Percentiles rank a stretch among this genome's conserved stretches.
Conservation (phyloP, 2,888 invertebrate genomes). For the Drosophila recens region DNA sequence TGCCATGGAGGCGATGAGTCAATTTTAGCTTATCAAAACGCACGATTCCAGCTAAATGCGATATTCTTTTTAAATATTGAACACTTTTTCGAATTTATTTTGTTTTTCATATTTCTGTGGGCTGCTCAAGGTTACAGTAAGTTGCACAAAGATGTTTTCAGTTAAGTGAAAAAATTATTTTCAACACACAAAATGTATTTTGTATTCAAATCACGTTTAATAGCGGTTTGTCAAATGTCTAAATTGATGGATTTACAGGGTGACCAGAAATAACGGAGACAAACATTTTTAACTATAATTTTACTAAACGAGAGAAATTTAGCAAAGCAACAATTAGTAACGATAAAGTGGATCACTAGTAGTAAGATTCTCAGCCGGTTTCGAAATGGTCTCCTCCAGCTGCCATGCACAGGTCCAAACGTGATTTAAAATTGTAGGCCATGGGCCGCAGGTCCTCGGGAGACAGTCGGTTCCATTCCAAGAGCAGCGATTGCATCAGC, state of each 20-base stretch:
- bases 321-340: no score
- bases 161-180: constrained; percentile 28
- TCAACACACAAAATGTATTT: constrained; percentile 21
- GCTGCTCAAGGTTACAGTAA: constrained; percentile 40
- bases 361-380: no score
- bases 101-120: constrained; percentile 3
- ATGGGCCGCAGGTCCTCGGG: no score
- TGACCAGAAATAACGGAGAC: no score
- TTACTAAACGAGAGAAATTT: no score
- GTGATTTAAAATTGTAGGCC: no score
- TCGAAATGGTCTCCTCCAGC: no score
- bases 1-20: constrained; percentile 35
- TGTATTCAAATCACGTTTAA: constrained; percentile 26
- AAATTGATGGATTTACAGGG: constrained; percentile 10
- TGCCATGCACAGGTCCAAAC: no score
- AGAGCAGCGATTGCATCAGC: no score
- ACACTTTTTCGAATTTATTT: constrained; percentile 2
- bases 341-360: no score
- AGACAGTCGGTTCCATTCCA: no score
- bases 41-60: constrained; percentile 31
- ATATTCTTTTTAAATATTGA: constrained; percentile 35
- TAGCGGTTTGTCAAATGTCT: neutral
- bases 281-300: no score
- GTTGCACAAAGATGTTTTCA: constrained; percentile 12
- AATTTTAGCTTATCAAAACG: constrained; percentile 46